Conservation (phyloP, 64 coral and sea anemone genomes). For the Stichodactyla helianthus region DNA sequence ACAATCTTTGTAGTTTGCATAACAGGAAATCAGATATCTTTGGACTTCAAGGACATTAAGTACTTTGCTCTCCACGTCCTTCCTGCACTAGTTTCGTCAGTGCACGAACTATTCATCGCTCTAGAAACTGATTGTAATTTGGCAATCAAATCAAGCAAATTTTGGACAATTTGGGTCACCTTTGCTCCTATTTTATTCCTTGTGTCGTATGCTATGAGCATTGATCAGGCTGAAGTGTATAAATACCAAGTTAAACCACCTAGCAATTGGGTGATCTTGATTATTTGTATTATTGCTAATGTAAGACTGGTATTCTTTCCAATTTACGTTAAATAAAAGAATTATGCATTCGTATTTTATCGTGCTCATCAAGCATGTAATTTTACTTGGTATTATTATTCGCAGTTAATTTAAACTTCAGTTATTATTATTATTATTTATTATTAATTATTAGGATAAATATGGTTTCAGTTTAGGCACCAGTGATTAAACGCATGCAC, state of each 20-base stretch:
- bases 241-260: conserved; percentile 7
- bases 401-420: too few relatives aligned
- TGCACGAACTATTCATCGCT: conserved; percentile 6
- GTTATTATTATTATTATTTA: too few relatives aligned
- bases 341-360: background rate
- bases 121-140: background rate
- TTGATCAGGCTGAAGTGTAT: background rate
- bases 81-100: background rate
- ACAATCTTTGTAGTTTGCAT: background rate
- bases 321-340: background rate
- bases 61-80: background rate
- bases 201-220: background rate
- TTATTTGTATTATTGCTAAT: conserved; percentile 8
- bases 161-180: background rate
- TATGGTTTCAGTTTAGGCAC: too few relatives aligned
- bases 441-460: too few relatives aligned
- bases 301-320: conserved; percentile 7
- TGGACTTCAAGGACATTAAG: background rate
- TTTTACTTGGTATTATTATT: too few relatives aligned
- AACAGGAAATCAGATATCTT: background rate
- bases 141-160: background rate
- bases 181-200: background rate
- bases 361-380: too few relatives aligned
- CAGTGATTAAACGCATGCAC: too few relatives aligned
- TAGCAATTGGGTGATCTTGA: background rate